Evolutionary conservation across 1,140 invertebrate genomes (phyloP), one percentile per base, ranked within the genome.

Genomic region (Euwallacea fornicatus): DNA sequence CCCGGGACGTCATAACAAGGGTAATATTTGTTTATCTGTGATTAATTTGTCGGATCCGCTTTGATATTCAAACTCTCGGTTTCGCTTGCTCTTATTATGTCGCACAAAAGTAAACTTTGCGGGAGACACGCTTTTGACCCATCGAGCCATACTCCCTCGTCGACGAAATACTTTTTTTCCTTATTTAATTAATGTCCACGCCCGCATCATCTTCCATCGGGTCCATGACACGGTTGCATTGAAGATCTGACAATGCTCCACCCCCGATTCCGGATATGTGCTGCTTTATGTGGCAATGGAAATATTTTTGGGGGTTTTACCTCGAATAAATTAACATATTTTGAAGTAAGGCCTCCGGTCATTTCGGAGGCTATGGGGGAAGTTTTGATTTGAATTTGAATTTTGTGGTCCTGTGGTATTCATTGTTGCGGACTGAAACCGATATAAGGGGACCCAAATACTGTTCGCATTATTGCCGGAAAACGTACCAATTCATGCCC

Each of bases 1-100:
- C 64, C 55, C 60, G 56, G 53, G 58, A 72, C 66, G 66, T 73
- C 74, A 69, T 69, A 74, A 75, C 74, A 71, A 71, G 74, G 74
- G 74, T 75, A 74, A 75, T 74, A 65, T 73, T 74, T 72, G 71
- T 75, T 73, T 63, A 68, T 69, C 64, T 72, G 63, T 66, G 65
- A 72, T 72, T 72, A 72, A 72, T 71, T 71, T 47, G 43, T 71
- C 15, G 11, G 46, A 46, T 50, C 15, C 21, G 46, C 21, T 33
- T 13, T 58, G 55, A 58, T 33, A 58, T 13, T 13, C n/a, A 50
- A 13, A 11, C 47, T 10, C 10, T 50, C 47, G 47, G 47, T 11
- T 50, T 50, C 13, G 47, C 13, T 50, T 10, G 10, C 47, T 13
- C 47, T 50, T 10, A n/a, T 58, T 33, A 16, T 58, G 55, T 58